A percentile compares a stretch with the other conserved stretches of the same genome.
Conservation (phyloP, 2,888 invertebrate species). For the Coecobrya sp. region DNA sequence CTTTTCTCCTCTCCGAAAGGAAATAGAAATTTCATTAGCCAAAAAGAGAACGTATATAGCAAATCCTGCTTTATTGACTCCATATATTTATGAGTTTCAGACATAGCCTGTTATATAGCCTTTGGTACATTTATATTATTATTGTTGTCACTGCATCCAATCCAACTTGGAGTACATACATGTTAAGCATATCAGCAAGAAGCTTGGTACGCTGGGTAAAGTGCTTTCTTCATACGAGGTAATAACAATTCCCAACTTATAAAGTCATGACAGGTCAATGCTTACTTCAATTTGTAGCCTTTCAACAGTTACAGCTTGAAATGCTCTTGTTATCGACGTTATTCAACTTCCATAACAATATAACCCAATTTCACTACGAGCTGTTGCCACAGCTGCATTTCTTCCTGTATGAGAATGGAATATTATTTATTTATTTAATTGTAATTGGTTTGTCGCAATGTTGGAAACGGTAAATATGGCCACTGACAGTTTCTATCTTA, state of each 20-base stretch:
- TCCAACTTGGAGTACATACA: no score
- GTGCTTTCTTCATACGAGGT: neutral
- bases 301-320: neutral
- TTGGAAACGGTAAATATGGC: neutral
- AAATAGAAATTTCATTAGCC: slow-evolving; percentile 59
- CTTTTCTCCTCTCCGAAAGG: slow-evolving; percentile 45
- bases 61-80: neutral
- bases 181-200: neutral
- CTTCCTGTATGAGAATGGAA: neutral
- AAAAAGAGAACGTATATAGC: neutral
- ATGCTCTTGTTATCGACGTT: slow-evolving; percentile 8
- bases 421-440: slow-evolving; percentile 20
- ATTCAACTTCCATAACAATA: neutral
- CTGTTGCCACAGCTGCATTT: slow-evolving; percentile 1
- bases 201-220: neutral
- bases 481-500: neutral
- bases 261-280: slow-evolving; percentile 28
- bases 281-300: slow-evolving; percentile 19
- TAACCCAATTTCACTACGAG: neutral
- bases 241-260: slow-evolving; percentile 30
- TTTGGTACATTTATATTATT: neutral
- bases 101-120: neutral
- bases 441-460: neutral
- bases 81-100: neutral
- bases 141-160: neutral